These are phyloP conservation scores for Garra rufa DNA, from an alignment of 2,113 vertebrate species.

Conservation along the genomic window DNA sequence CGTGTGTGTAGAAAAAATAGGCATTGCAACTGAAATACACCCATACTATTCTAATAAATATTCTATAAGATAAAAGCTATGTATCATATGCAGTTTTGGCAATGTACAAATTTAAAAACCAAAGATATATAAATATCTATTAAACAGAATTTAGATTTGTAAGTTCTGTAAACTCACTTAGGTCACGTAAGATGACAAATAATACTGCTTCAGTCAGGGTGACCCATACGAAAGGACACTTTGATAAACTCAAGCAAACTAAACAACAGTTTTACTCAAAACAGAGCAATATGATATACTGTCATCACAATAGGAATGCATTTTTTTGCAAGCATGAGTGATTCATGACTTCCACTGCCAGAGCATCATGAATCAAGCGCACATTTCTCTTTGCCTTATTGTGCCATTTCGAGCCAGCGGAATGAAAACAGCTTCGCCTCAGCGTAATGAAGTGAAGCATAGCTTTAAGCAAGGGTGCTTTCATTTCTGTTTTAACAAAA, in stretches of 20 bases:
- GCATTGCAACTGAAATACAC: too few species aligned
- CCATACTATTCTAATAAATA: not conserved
- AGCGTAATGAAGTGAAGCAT: constrained; percentile 26
- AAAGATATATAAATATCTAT: not conserved
- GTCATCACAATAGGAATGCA: not conserved
- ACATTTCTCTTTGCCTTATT: constrained; percentile 42
- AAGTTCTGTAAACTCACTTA: not conserved
- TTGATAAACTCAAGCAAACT: not conserved
- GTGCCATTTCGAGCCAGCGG: constrained; percentile 9
- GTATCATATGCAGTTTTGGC: not conserved
- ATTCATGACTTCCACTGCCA: constrained; percentile 2
- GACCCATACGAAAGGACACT: not conserved
- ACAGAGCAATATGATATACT: not conserved
- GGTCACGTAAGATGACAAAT: not conserved
- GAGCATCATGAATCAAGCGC: constrained; percentile 10
- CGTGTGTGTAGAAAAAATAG: not conserved
- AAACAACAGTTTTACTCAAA: not conserved
- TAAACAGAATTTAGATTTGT: not conserved
- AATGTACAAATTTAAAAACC: not conserved
- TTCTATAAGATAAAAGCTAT: not conserved
- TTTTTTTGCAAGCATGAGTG: constrained; percentile 10
- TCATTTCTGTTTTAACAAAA: constrained; percentile 80
- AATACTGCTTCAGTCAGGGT: not conserved
- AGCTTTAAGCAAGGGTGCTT: constrained; percentile 43
- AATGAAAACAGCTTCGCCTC: constrained; percentile 27